Evolutionary conservation across 2,113 vertebrate genomes (phyloP), one percentile per base, ranked within the genome.

Genomic region (Sinocyclocheilus rhinocerous): DNA sequence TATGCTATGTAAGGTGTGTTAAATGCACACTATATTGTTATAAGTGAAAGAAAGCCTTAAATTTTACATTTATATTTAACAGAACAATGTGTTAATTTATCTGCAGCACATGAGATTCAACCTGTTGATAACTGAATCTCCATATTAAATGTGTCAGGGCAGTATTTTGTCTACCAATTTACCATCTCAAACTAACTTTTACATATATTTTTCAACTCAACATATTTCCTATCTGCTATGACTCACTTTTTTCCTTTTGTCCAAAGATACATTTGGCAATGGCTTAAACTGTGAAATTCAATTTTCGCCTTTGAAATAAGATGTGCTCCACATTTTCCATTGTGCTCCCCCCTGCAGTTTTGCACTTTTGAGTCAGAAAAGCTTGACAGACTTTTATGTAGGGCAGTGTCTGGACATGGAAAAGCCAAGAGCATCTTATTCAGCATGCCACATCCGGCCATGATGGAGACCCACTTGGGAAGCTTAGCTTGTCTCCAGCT

Each of bases 401-500:
- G 83, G 67, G 6, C 59, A 80, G 29, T 13, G n/a, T 59, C 11
- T 78, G 75, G 76, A 80, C 65, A 80, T 36, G 48, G 73, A 67
- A 67, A 29, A 77, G 59, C 75, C 45, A 36, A 33, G 61, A 70
- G 84, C 22, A 11, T 70, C 67, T 18, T 76, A 57, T 85, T 65
- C 63, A 29, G 72, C 16, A 42, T 79, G 50, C 33, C 59, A 42
- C 33, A 72, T 80, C 83, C 57, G 4, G 52, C 42, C 55, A 59
- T 84, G 84, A 73, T 86, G 76, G 39, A 79, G 45, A 55, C 29
- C 39, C 84, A 73, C 80, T 81, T 70, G 87, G 80, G 87, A 84
- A 63, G 69, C 48, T 70, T 45, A 85, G 77, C 22, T 63, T 81
- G 50, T 63, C 63, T 26, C 84, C 8, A 85, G 76, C 76, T 85